Evolutionary conservation across 2,797 vertebrate genomes (phyloP).

Genomic region (Pelochelys cantorii): DNA sequence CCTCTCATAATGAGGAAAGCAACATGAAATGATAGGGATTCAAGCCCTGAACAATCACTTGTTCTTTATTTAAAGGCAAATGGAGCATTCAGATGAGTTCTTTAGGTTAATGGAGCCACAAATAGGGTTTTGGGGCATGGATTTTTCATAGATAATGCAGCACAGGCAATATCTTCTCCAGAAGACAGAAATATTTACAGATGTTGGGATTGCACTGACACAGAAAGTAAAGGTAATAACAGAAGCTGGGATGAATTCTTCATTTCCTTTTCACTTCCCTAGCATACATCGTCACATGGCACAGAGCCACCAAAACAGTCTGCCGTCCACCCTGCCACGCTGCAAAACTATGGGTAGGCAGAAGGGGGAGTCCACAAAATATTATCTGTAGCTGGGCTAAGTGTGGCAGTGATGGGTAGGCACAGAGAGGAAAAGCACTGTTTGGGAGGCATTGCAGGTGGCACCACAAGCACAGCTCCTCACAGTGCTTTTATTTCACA

Average conservation of each 20-base stretch:
- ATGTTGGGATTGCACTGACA: conserved; percentile 31
- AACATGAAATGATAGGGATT: conserved; percentile 71
- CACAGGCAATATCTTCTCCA: conserved; percentile 23
- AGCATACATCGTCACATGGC: neutral
- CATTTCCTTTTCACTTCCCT: neutral
- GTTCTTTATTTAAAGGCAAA: conserved; percentile 76
- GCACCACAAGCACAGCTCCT: neutral
- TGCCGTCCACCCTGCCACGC: neutral
- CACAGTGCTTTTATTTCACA: neutral
- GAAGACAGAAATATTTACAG: conserved; percentile 57
- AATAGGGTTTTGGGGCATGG: conserved; percentile 54
- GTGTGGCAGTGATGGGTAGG: neutral
- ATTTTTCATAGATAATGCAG: conserved; percentile 66
- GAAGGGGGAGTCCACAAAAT: neutral
- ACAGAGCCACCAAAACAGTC: neutral
- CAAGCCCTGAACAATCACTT: conserved; percentile 58
- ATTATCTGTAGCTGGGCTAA: neutral
- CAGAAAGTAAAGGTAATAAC: neutral
- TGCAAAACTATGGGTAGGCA: neutral
- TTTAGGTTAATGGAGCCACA: conserved; percentile 72
- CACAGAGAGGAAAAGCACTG: neutral
- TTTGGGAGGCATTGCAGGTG: neutral
- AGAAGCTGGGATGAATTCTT: neutral
- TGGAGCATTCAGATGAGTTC: conserved; percentile 57
- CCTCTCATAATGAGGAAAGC: conserved; percentile 68